Percentiles rank a stretch among this genome's conserved stretches.
phyloP scores from a whole-genome alignment of 1,140 invertebrate genomes.

The Macrosteles quadrilineatus region DNA sequence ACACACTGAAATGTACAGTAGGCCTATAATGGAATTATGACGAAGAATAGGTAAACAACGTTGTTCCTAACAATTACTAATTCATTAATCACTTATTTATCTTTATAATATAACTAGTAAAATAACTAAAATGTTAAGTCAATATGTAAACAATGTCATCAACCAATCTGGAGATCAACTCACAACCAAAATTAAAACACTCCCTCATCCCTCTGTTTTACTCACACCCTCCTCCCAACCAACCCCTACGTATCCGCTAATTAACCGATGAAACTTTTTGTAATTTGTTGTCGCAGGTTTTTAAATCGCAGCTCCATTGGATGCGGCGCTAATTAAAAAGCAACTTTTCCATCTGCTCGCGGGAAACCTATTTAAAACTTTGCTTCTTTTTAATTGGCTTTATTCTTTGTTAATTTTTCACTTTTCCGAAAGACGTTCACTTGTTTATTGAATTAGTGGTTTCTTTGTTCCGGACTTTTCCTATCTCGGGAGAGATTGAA shows the following conservation, averaged over 20 bases:
- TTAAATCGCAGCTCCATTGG: neutral
- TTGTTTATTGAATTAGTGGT: neutral
- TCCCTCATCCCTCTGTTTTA: too few species aligned
- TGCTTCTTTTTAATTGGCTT: conserved; percentile 21
- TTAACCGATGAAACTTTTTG: conserved; percentile 13
- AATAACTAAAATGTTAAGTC: too few species aligned
- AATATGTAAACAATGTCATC: too few species aligned
- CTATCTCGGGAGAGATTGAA: neutral
- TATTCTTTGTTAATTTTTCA: conserved; percentile 21
- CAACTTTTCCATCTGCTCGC: conserved; percentile 21
- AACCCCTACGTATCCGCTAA: neutral
- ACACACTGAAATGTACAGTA: too few species aligned
- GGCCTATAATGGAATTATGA: too few species aligned
- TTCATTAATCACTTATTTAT: too few species aligned
- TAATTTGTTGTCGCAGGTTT: conserved; percentile 9
- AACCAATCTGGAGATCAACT: too few species aligned
- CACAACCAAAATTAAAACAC: too few species aligned
- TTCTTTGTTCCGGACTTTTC: neutral
- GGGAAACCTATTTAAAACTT: neutral
- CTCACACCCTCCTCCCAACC: too few species aligned
- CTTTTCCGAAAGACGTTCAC: neutral
- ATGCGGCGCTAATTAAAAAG: conserved; percentile 16
- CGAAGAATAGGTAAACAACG: too few species aligned
- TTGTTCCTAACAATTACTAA: too few species aligned
- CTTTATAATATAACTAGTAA: too few species aligned